Percentiles rank a stretch among this genome's conserved stretches.
These are phyloP conservation scores for Pachyramphus minor DNA, from an alignment of 2,113 vertebrate genomes.

Conservation along the genomic window DNA sequence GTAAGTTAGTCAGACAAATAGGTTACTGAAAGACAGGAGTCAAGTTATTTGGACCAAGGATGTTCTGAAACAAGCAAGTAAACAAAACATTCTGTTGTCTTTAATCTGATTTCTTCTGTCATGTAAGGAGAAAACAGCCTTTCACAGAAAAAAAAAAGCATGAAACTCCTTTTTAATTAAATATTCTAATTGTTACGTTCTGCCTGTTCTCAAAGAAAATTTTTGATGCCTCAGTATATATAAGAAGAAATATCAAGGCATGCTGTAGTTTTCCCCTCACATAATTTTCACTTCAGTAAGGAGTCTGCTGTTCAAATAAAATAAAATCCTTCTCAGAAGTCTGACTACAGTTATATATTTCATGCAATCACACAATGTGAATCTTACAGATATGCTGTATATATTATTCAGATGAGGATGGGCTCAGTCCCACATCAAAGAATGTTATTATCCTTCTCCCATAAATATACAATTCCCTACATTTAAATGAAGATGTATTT, in stretches of 20 bases:
- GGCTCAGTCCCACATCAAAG: constrained; percentile 10
- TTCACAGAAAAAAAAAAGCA: background rate
- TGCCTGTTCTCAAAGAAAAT: background rate
- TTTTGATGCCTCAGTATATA: background rate
- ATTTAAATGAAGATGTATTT: constrained; percentile 26
- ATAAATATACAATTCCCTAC: background rate
- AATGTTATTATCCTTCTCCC: background rate
- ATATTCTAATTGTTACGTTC: background rate
- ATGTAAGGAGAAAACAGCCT: background rate
- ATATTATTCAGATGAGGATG: background rate
- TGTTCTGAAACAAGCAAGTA: constrained; percentile 25
- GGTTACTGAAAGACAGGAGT: constrained; percentile 22
- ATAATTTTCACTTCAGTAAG: constrained; percentile 23
- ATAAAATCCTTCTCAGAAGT: constrained; percentile 29
- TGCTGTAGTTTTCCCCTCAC: background rate
- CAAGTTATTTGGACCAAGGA: background rate
- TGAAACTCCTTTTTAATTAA: background rate
- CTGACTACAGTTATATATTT: constrained; percentile 13
- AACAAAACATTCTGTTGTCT: constrained; percentile 6
- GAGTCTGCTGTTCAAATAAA: constrained; percentile 21
- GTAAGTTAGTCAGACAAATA: constrained; percentile 10
- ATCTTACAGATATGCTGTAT: background rate
- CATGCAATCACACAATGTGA: constrained; percentile 4
- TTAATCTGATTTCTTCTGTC: background rate
- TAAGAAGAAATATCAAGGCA: background rate